These are phyloP conservation scores for Eclectus roratus DNA, from an alignment of 2,113 vertebrate genomes.

Conservation along the genomic window DNA sequence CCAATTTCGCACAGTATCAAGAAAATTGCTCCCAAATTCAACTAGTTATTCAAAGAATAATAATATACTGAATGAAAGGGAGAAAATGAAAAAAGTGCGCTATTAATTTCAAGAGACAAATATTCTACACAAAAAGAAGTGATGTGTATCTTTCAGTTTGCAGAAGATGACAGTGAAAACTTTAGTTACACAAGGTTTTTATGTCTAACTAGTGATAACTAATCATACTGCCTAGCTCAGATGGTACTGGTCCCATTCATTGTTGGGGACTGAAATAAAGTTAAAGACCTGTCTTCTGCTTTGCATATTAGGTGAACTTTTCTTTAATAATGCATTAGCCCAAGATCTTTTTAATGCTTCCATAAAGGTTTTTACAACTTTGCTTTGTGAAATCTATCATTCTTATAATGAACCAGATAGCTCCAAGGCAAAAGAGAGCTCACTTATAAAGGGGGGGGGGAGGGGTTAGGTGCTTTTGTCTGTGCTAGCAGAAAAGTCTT, in stretches of 20 bases:
- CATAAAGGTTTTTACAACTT: conserved; percentile 24
- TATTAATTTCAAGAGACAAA: not conserved
- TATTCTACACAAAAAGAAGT: not conserved
- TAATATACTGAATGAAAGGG: not conserved
- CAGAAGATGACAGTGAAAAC: not conserved
- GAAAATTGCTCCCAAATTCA: not conserved
- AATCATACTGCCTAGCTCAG: not conserved
- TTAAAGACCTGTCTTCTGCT: not conserved
- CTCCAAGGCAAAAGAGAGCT: not conserved
- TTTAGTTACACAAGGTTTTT: not conserved
- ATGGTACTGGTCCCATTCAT: not conserved
- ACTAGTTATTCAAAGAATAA: not conserved
- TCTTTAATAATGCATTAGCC: conserved; percentile 6
- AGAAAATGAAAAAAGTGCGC: not conserved
- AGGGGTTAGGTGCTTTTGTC: not conserved
- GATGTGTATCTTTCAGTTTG: not conserved
- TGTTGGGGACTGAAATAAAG: not conserved
- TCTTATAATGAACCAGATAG: not conserved
- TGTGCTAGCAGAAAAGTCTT: not conserved
- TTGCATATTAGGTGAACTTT: not conserved
- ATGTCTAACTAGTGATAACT: not conserved
- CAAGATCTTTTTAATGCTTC: conserved; percentile 12
- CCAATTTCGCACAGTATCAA: not conserved
- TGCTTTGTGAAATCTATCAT: conserved; percentile 1
- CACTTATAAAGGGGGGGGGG: not conserved